Evolutionary conservation across 64 coral and sea anemone genomes (phyloP), one percentile per base, ranked within the genome.

Genomic region (Montipora foliosa): DNA sequence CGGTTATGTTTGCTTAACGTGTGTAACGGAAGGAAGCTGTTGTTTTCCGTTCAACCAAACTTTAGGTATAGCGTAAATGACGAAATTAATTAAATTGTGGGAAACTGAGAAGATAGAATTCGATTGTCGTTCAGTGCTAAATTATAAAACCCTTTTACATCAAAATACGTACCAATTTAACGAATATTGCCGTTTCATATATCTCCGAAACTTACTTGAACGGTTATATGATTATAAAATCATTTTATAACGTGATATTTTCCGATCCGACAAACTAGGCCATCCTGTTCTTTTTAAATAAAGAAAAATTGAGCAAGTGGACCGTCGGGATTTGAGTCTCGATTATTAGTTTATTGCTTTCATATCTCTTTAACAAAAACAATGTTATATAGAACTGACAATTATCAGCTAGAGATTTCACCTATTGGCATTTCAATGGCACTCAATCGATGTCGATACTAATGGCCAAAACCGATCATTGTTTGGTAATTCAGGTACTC

Each of bases 111-210:
- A n/a, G 8, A 10, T 71, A 15, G 22, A 21, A 8, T 51, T 21
- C 4, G 48, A 44, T 50, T 86, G 46, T 49, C 44, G 5, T 19
- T 47, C 81, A 69, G 37, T 49, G 62, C 46, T n/a, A 84, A 84
- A 86, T 86, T 86, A 49, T 78, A 86, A 70, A 71, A 71, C 82
- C 4, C 19, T 71, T 86, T 86, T 86, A 48, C 47, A 72, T 48
- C 62, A 84, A 12, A 49, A 71, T 16, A 29, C 29, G 29, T 29
- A 5, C 46, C 68, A 78, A 78, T 77, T 44, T 15, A 77, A 16
- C 6, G 2, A 46, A 47, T 5, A 12, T 13, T n/a, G 0, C 64
- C 17, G 10, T 68, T 68, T 5, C 64, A 60, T 60, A 13, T 37
- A 37, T 37, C 37, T 57, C 53, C 10, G 1, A 55, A 55, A 55